Evolutionary conservation across 2,113 vertebrate genomes (phyloP), one percentile per base, ranked within the genome.

Genomic region (Recurvirostra avosetta): DNA sequence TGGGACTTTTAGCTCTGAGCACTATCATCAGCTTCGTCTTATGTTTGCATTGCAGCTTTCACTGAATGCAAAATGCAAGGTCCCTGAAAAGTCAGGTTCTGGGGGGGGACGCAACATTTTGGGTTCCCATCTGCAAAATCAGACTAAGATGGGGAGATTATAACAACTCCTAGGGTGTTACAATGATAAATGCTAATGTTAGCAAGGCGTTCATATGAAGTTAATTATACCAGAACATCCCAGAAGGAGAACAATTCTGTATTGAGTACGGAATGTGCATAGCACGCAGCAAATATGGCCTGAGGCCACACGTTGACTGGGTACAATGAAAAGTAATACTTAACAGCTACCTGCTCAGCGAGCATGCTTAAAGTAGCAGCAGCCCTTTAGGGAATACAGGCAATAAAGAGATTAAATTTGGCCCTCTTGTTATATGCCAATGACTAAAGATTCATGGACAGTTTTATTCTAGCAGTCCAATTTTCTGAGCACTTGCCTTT

Each of bases 211-310:
- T 94, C 83, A 38, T 40, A 75, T 82, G 94, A 94, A 94, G 40
- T 94, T 96, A 96, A 96, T 94, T 95, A 91, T 93, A 93, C 67
- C 76, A 89, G 92, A 92, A 88, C 55, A 85, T 93, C 88, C 83
- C 94, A 97, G 86, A 86, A 96, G 83, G 88, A 88, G 82, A 92
- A 86, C 83, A 94, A 72, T 81, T 96, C 92, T 92, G 10, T 94
- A 58, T 26, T 87, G 86, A 94, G 86, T 78, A 76, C 82, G 91
- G 88, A 94, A 93, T 86, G 88, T 94, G 95, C 86, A 66, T 4
- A 3, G 76, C 70, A 66, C 58, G 86, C 89, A 89, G 81, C 2
- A 47, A 72, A 72, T 41, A 21, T 75, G 88, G 90, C 94, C 83
- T 1, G 9, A 81, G 92, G 95, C 92, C 86, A 78, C 53, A 6